Conservation (phyloP, 2,113 vertebrate species). For the Pelobates fuscus region DNA sequence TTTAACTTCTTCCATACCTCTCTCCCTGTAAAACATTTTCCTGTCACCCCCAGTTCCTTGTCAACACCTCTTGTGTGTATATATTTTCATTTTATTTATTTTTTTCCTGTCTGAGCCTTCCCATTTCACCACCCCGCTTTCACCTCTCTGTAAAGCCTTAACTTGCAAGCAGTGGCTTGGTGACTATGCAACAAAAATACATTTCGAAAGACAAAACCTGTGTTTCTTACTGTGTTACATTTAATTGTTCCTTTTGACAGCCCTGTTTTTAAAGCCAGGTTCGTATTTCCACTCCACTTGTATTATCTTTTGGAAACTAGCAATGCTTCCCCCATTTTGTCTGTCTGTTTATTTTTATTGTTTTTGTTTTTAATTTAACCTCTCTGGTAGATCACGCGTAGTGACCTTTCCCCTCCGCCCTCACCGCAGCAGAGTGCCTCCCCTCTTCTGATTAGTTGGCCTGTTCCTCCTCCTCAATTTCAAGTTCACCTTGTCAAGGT, state of each 20-base stretch:
- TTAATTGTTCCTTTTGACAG: slow-evolving; percentile 99
- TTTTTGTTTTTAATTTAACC: slow-evolving; percentile 76
- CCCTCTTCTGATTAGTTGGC: slow-evolving; percentile 63
- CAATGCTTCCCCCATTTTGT: slow-evolving; percentile 87
- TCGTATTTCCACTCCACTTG: slow-evolving; percentile 99
- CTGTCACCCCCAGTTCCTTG: slow-evolving; percentile 74
- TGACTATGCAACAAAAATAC: slow-evolving; percentile 71
- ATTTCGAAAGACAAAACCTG: slow-evolving; percentile 77
- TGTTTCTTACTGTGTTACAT: slow-evolving; percentile 99
- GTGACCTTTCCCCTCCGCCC: slow-evolving; percentile 12
- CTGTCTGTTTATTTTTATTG: slow-evolving; percentile 73
- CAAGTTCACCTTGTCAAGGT: background rate
- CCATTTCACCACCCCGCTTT: slow-evolving; percentile 84
- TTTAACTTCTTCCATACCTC: slow-evolving; percentile 79
- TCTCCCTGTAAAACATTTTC: slow-evolving; percentile 62
- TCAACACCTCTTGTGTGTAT: slow-evolving; percentile 80
- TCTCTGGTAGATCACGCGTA: slow-evolving; percentile 81
- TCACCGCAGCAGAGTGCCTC: slow-evolving; percentile 86
- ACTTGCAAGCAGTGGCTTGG: slow-evolving; percentile 83
- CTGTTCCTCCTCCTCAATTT: background rate
- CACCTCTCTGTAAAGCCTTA: slow-evolving; percentile 79
- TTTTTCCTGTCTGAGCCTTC: slow-evolving; percentile 65
- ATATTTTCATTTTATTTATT: slow-evolving; percentile 47
- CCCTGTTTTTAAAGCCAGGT: slow-evolving; percentile 99
- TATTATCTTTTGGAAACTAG: slow-evolving; percentile 99